These are phyloP conservation scores for Haemorhous mexicanus DNA, from an alignment of 2,113 vertebrate species.

Conservation along the genomic window DNA sequence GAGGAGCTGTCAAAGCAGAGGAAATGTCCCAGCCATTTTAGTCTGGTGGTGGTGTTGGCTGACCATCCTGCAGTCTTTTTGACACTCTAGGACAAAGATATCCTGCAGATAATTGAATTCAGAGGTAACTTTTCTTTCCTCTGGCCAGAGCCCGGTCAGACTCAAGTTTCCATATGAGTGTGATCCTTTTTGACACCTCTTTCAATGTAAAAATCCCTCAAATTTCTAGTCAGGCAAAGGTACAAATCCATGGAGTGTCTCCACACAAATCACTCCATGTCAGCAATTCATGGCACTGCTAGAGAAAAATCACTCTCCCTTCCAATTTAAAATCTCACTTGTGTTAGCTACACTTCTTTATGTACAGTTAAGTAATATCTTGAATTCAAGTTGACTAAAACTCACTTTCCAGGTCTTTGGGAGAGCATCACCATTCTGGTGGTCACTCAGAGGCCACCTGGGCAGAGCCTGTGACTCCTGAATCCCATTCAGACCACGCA, in stretches of 20 bases:
- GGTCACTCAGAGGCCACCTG: background rate
- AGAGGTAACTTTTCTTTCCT: background rate
- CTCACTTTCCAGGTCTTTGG: background rate
- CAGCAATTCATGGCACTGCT: background rate
- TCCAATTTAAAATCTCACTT: background rate
- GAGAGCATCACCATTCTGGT: background rate
- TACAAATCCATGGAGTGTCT: background rate
- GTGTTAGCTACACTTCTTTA: background rate
- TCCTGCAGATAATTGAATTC: background rate
- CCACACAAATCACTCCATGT: background rate
- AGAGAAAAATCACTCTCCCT: background rate
- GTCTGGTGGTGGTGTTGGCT: background rate
- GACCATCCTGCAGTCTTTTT: background rate
- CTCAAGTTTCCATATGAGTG: background rate
- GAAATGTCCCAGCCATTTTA: background rate
- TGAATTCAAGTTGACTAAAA: background rate
- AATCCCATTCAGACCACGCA: background rate
- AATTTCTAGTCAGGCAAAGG: background rate
- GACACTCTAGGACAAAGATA: background rate
- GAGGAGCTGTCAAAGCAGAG: background rate
- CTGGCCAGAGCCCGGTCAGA: background rate
- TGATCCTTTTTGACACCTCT: conserved; percentile 1
- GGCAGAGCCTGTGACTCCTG: background rate
- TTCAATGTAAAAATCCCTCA: background rate
- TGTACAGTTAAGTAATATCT: background rate